phyloP scores from a whole-genome alignment of 2,113 vertebrate genomes.

The Todiramphus chloris region DNA sequence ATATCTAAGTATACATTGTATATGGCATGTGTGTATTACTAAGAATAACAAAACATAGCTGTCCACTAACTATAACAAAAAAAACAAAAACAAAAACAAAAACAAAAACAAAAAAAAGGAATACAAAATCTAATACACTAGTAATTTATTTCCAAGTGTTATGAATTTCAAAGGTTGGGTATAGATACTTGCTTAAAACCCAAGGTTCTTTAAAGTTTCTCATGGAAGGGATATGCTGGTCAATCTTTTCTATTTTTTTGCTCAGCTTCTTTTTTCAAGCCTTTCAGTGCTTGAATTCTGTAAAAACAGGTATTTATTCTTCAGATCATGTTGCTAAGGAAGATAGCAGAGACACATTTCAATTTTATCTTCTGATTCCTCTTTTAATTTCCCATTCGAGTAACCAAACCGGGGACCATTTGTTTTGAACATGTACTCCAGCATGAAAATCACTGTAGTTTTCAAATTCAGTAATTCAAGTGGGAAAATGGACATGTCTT shows the following conservation, averaged over 20 bases:
- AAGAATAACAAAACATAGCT: not conserved
- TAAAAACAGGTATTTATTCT: not conserved
- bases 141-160: not conserved
- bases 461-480: not conserved
- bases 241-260: not conserved
- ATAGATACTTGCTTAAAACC: not conserved
- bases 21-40: not conserved
- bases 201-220: not conserved
- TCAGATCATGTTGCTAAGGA: not conserved
- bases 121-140: not conserved
- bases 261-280: not conserved
- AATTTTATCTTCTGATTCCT: not conserved
- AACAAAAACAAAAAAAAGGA: no score
- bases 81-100: not conserved
- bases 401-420: not conserved
- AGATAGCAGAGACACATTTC: not conserved
- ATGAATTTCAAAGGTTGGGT: not conserved
- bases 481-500: not conserved
- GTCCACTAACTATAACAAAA: not conserved
- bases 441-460: not conserved
- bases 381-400: not conserved
- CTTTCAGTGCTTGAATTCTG: not conserved
- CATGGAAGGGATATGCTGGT: not conserved
- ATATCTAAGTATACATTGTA: not conserved
- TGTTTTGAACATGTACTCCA: not conserved